Conservation (phyloP, 2,797 vertebrate genomes). For the Naso thynnoides region DNA sequence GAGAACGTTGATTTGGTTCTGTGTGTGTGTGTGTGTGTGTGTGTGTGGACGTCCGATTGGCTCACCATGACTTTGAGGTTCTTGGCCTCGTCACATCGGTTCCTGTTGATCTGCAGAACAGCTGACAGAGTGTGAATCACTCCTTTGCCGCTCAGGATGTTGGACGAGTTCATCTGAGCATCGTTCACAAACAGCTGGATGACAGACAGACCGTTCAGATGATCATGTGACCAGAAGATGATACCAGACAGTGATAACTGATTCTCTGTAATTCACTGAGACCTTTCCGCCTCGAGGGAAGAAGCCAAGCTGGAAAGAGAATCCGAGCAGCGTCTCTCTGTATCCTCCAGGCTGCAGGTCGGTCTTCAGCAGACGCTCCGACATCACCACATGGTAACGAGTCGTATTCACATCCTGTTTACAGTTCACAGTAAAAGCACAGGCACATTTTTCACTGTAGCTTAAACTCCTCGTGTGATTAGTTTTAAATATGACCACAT, state of each 20-base stretch:
- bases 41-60: too few species aligned
- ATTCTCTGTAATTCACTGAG: too few species aligned
- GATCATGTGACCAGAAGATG: background rate
- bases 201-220: background rate
- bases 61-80: constrained; percentile 52
- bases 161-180: constrained; percentile 86
- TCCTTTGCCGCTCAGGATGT: constrained; percentile 88
- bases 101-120: constrained; percentile 90
- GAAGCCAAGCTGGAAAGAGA: constrained; percentile 88
- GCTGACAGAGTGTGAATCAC: constrained; percentile 90
- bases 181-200: constrained; percentile 91
- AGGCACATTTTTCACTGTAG: background rate
- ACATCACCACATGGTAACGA: constrained; percentile 88
- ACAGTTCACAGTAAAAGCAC: constrained; percentile 27
- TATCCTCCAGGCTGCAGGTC: constrained; percentile 89
- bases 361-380: constrained; percentile 86
- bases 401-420: constrained; percentile 87
- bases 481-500: too few species aligned
- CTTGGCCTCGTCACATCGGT: constrained; percentile 88
- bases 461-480: too few species aligned
- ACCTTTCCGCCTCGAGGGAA: constrained; percentile 86
- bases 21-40: too few species aligned
- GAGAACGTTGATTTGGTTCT: background rate
- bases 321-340: constrained; percentile 91
- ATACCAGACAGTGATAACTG: background rate